Conservation (phyloP, 2,888 invertebrate species). For the Amblyjoppa fuscipennis region DNA sequence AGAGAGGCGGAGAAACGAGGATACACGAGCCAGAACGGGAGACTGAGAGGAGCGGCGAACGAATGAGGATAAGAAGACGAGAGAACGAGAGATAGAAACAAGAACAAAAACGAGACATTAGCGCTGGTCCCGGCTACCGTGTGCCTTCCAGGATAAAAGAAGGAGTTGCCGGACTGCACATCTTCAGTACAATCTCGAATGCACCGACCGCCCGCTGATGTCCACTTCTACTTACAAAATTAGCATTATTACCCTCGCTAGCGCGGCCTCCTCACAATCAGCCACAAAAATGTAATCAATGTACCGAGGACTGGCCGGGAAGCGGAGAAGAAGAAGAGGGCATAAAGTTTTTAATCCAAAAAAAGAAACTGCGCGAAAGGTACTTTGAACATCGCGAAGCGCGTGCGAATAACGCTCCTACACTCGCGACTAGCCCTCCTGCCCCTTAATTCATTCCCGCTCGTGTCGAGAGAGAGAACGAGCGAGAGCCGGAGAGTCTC, state of each 20-base stretch:
- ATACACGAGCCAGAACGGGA: slow-evolving; percentile 42
- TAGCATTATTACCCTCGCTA: slow-evolving; percentile 81
- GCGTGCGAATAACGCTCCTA: slow-evolving; percentile 31
- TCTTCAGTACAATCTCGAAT: slow-evolving; percentile 18
- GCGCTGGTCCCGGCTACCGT: slow-evolving; percentile 70
- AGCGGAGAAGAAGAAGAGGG: neutral
- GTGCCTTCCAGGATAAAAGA: slow-evolving; percentile 28
- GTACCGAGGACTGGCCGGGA: slow-evolving; percentile 66
- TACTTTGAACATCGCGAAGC: slow-evolving; percentile 21
- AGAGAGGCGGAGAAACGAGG: slow-evolving; percentile 62
- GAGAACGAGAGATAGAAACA: slow-evolving; percentile 46
- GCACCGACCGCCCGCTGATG: slow-evolving; percentile 81
- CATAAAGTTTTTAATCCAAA: slow-evolving; percentile 22
- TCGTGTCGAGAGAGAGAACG: slow-evolving; percentile 6
- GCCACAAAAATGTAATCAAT: slow-evolving; percentile 81
- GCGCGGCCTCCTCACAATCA: slow-evolving; percentile 48
- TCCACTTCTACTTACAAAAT: slow-evolving; percentile 83
- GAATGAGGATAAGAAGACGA: slow-evolving; percentile 30
- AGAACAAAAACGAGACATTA: slow-evolving; percentile 79
- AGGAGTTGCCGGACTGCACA: slow-evolving; percentile 12
- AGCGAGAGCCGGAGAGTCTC: slow-evolving; percentile 4
- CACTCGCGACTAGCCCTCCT: slow-evolving; percentile 28
- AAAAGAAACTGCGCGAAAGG: slow-evolving; percentile 45
- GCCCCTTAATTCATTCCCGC: slow-evolving; percentile 34
- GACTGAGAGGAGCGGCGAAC: slow-evolving; percentile 23